A percentile compares a stretch with the other conserved stretches of the same genome.
These are phyloP conservation scores for Drosophila ficusphila DNA, from an alignment of 1,140 invertebrate species.

Conservation along the genomic window DNA sequence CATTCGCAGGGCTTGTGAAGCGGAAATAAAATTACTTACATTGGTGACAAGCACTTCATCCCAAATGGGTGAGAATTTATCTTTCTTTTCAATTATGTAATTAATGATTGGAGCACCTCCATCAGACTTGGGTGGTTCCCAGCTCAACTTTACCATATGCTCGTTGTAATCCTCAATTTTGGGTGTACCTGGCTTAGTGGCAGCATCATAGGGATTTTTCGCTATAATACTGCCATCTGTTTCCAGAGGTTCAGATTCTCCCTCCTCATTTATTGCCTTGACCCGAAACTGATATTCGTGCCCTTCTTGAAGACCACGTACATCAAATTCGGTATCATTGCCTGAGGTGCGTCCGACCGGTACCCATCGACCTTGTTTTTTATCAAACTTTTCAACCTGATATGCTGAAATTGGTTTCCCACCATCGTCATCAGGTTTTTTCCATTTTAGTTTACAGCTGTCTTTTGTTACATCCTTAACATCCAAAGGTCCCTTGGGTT, in stretches of 20 bases:
- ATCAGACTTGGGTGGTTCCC: slow-evolving; percentile 94
- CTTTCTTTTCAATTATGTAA: slow-evolving; percentile 98
- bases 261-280: slow-evolving; percentile 98
- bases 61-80: slow-evolving; percentile 95
- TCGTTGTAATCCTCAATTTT: slow-evolving; percentile 97
- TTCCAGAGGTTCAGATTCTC: slow-evolving; percentile 97
- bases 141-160: slow-evolving; percentile 96
- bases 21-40: slow-evolving; percentile 85
- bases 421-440: slow-evolving; percentile 99
- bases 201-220: slow-evolving; percentile 87
- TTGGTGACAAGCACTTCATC: slow-evolving; percentile 93
- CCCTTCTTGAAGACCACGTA: slow-evolving; percentile 96
- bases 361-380: slow-evolving; percentile 96
- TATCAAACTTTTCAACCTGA: slow-evolving; percentile 98
- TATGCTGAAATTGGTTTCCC: slow-evolving; percentile 98
- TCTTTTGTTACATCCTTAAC: slow-evolving; percentile 96
- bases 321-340: slow-evolving; percentile 94
- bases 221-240: slow-evolving; percentile 89
- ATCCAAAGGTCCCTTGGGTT: slow-evolving; percentile 95
- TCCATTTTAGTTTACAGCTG: slow-evolving; percentile 96
- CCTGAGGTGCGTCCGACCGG: slow-evolving; percentile 92
- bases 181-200: slow-evolving; percentile 94
- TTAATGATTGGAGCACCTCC: slow-evolving; percentile 97
- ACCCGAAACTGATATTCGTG: slow-evolving; percentile 99
- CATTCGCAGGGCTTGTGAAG: no score